Evolutionary conservation across 2,797 vertebrate genomes (phyloP).

Genomic region (Acridotheres tristis): DNA sequence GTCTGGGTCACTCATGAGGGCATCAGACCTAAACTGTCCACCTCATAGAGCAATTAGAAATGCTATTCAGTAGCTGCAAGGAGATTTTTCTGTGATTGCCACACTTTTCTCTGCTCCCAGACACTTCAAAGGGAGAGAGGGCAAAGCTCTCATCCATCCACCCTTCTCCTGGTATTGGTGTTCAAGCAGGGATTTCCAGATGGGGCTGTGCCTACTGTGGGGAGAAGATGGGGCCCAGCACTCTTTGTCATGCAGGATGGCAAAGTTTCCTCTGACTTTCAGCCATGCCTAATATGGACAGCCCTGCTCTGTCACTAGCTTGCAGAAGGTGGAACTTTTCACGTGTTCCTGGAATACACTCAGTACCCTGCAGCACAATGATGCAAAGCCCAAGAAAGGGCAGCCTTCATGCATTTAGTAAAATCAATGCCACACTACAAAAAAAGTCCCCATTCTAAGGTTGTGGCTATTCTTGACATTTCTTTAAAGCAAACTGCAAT

Average conservation of each 20-base stretch:
- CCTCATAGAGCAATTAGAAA: not conserved
- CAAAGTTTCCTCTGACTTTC: not conserved
- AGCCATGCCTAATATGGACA: not conserved
- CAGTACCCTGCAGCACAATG: not conserved
- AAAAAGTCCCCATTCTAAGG: constrained; percentile 21
- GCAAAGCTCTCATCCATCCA: not conserved
- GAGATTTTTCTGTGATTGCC: not conserved
- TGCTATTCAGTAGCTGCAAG: not conserved
- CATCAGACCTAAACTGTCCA: not conserved
- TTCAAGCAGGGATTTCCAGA: accelerated
- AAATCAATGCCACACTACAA: not conserved
- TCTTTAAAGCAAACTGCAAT: constrained; percentile 20
- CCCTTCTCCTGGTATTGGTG: not conserved
- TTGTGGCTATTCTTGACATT: constrained; percentile 47
- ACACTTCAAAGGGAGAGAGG: not conserved
- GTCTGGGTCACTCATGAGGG: not conserved
- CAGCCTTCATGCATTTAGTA: not conserved
- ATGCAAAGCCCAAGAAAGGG: not conserved
- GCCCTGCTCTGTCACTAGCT: not conserved
- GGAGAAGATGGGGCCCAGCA: not conserved
- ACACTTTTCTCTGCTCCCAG: not conserved
- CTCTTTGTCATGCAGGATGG: not conserved
- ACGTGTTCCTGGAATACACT: not conserved
- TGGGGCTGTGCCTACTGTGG: too few species aligned
- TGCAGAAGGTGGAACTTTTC: not conserved